Percentiles rank a stretch among this genome's conserved stretches.
Conservation (phyloP, 2,888 invertebrate species). For the Oegoconia quadripuncta region DNA sequence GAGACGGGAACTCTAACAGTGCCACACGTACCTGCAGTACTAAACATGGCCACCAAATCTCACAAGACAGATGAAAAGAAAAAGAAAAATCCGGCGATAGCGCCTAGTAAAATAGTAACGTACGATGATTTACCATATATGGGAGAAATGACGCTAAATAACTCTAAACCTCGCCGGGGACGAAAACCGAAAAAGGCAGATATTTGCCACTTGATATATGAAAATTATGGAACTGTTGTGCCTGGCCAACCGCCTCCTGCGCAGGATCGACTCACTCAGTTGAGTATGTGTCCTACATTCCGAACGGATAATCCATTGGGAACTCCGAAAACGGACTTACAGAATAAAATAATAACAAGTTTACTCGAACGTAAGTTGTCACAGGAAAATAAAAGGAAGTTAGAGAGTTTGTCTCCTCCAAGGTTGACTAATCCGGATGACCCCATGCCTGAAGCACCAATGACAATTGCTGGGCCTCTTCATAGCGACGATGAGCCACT, state of each 20-base stretch:
- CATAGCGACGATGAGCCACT: constrained; percentile 84
- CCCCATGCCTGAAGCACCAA: constrained; percentile 57
- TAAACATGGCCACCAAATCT: constrained; percentile 46
- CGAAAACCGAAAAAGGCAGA: constrained; percentile 95
- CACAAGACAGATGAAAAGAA: constrained; percentile 53
- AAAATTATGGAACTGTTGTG: constrained; percentile 93
- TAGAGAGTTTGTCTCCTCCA: constrained; percentile 52
- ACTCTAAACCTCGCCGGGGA: constrained; percentile 91
- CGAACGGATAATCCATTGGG: constrained; percentile 38
- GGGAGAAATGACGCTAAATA: constrained; percentile 94
- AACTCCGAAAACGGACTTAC: constrained; percentile 81
- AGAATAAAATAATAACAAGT: constrained; percentile 84
- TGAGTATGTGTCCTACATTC: constrained; percentile 41
- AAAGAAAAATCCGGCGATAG: constrained; percentile 59
- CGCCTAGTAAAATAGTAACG: constrained; percentile 79
- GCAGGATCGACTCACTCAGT: constrained; percentile 58
- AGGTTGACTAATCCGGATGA: constrained; percentile 54
- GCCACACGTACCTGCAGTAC: constrained; percentile 37
- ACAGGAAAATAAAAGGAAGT: constrained; percentile 79
- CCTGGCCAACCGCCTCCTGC: constrained; percentile 83
- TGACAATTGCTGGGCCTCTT: constrained; percentile 50
- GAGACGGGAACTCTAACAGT: constrained; percentile 58
- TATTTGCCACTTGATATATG: constrained; percentile 94
- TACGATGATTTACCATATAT: constrained; percentile 93
- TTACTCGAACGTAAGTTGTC: constrained; percentile 84